Base-by-base conservation (phyloP, 2,797 vertebrate genomes). In the Odontamblyopus lacepedii region DNA sequence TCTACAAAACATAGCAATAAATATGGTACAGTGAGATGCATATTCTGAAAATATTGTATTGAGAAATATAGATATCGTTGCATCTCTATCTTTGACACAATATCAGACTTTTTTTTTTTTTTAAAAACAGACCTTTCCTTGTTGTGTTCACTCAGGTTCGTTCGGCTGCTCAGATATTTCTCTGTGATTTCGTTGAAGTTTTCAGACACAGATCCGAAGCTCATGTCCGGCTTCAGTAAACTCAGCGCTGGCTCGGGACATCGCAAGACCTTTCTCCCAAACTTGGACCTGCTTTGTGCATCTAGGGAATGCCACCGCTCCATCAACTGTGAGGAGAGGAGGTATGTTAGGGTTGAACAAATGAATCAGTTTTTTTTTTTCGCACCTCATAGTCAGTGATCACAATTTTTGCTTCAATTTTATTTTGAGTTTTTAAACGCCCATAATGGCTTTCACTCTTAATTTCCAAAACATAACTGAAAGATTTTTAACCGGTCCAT, bases 201-300 rank as follows among this genome's bases (percentile, higher is more conserved):
- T 90, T 99, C 98, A 0, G 98, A 99, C 11, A 99, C 96, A 0
- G 98, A 98, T 0, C 95, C 96, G n/a, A 99, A 97, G 61, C 92
- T 91, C 73, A 95, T 85, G 66, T 99, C 97, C 0, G 98, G 97
- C 23, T 95, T 93, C 29, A 95, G 91, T 50, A 95, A 0, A 5
- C 95, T 85, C 50, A 98, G 87, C 35, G 94, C 93, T 0, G 98
- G 98, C 75, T 98, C 96, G 0, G 96, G 97, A 83, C 97, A 97
- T n/a, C 70, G 93, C 2, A 72, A 78, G 0, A 93, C 77, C 86
- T 93, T 97, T 82, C 93, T 96, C 29, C 77, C 75, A 82, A 97
- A 98, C 72, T 94, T 98, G 0, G 63, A 82, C 29, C 66, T 92
- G 74, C 90, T 87, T 53, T 83, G 87, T 59, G 94, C 93, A 1